Conservation (phyloP, 2,797 vertebrate genomes). For the Pagetopsis macropterus region DNA sequence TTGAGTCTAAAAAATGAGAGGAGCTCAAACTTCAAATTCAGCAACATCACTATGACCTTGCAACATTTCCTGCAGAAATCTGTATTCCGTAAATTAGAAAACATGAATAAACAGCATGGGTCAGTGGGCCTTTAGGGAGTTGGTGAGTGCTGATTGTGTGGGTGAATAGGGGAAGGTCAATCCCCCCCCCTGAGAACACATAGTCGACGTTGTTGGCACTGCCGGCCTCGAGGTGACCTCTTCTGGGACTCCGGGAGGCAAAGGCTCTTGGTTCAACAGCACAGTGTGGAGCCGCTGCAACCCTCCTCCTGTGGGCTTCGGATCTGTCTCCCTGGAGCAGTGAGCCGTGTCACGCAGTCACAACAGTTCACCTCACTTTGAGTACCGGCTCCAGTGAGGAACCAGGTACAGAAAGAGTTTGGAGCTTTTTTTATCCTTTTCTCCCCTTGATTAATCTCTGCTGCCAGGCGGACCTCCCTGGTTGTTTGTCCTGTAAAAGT, state of each 20-base stretch:
- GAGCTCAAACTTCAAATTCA: slow-evolving; percentile 15
- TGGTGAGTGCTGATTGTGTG: slow-evolving; percentile 23
- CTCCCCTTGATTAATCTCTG: slow-evolving; percentile 45
- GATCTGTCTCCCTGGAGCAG: slow-evolving; percentile 19
- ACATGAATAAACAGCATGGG: slow-evolving; percentile 32
- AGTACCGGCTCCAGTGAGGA: slow-evolving; percentile 22
- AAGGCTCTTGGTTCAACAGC: not conserved
- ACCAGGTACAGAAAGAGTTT: slow-evolving; percentile 10
- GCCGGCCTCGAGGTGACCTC: not conserved
- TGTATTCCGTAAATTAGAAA: slow-evolving; percentile 17
- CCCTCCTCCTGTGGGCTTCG: not conserved
- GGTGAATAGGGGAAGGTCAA: slow-evolving; percentile 39
- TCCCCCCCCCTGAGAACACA: not conserved
- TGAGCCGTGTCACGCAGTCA: slow-evolving; percentile 43
- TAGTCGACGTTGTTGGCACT: slow-evolving; percentile 22
- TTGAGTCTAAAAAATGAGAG: not conserved
- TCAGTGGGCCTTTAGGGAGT: slow-evolving; percentile 5
- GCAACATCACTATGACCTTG: not conserved
- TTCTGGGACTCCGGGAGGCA: slow-evolving; percentile 12
- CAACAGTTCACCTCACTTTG: slow-evolving; percentile 48
- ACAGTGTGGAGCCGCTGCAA: not conserved
- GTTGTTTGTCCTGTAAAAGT: slow-evolving; percentile 21
- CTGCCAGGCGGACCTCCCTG: slow-evolving; percentile 2
- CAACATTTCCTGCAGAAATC: slow-evolving; percentile 18
- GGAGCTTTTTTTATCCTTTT: slow-evolving; percentile 16